Conservation (phyloP, 2,797 vertebrate species). For the Crossoptilon crossoptilon region DNA sequence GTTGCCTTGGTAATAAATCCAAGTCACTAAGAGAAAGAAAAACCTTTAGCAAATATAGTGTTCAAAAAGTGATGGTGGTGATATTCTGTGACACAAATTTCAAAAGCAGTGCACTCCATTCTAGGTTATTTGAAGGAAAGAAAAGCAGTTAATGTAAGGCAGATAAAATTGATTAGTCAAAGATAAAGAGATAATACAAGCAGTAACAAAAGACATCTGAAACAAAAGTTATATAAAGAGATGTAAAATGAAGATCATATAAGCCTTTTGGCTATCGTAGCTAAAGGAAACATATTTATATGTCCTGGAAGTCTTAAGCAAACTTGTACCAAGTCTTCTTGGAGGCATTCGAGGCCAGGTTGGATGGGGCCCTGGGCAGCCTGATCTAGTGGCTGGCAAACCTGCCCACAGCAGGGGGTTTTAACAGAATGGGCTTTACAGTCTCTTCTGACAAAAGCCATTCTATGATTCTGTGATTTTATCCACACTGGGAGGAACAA, state of each 20-base stretch:
- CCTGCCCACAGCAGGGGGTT: neutral
- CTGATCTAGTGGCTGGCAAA: neutral
- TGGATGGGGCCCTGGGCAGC: neutral
- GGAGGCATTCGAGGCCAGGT: neutral
- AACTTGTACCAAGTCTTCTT: neutral
- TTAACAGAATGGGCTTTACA: neutral
- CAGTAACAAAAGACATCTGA: neutral
- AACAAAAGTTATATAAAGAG: neutral
- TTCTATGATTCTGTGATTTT: neutral
- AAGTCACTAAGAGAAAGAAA: neutral
- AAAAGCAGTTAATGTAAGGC: neutral
- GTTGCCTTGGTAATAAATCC: neutral
- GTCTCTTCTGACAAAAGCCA: neutral
- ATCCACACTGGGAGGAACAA: neutral
- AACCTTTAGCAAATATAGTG: neutral
- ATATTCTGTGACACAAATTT: neutral
- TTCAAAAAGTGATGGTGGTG: neutral
- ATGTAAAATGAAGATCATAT: neutral
- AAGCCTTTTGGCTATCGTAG: neutral
- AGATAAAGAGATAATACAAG: neutral
- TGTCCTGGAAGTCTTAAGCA: neutral
- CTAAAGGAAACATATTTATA: neutral
- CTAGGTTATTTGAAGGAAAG: neutral
- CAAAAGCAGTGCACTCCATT: fast-evolving
- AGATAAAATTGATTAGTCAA: neutral